phyloP scores from a whole-genome alignment of 2,797 vertebrate genomes.

The Synaphobranchus kaupii region DNA sequence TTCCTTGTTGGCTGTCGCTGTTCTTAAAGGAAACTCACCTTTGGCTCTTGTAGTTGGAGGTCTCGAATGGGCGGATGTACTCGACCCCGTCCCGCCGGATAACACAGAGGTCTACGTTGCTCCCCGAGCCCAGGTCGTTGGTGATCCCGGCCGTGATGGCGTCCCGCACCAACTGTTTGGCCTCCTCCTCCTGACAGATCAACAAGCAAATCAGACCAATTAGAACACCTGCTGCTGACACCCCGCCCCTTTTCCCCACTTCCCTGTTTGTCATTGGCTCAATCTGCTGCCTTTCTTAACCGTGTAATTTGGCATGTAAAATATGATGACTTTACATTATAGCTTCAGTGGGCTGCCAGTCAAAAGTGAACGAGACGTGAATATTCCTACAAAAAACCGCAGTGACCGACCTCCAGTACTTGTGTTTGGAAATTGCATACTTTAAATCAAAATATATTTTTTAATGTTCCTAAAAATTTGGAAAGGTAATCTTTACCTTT shows the following conservation, averaged over 20 bases:
- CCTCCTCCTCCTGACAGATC: constrained; percentile 78
- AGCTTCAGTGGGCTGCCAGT: too few species aligned
- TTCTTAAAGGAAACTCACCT: constrained; percentile 65
- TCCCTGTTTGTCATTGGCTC: background rate
- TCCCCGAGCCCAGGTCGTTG: constrained; percentile 88
- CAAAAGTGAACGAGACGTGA: too few species aligned
- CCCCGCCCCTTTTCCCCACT: background rate
- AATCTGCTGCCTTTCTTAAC: background rate
- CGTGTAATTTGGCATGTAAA: background rate
- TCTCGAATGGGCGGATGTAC: constrained; percentile 82
- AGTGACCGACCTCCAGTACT: too few species aligned
- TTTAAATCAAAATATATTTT: too few species aligned
- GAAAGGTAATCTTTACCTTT: too few species aligned
- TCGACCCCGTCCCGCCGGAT: constrained; percentile 84
- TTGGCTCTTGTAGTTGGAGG: constrained; percentile 80
- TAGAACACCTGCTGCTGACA: too few species aligned
- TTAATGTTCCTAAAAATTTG: too few species aligned
- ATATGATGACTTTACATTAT: too few species aligned
- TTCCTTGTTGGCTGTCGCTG: background rate
- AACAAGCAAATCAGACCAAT: background rate
- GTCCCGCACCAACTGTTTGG: constrained; percentile 81
- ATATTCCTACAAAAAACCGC: too few species aligned
- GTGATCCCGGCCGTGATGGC: constrained; percentile 87
- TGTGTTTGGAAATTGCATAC: too few species aligned
- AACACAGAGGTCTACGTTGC: constrained; percentile 90